phyloP scores from a whole-genome alignment of 2,113 vertebrate genomes.

The Odocoileus virginianus region DNA sequence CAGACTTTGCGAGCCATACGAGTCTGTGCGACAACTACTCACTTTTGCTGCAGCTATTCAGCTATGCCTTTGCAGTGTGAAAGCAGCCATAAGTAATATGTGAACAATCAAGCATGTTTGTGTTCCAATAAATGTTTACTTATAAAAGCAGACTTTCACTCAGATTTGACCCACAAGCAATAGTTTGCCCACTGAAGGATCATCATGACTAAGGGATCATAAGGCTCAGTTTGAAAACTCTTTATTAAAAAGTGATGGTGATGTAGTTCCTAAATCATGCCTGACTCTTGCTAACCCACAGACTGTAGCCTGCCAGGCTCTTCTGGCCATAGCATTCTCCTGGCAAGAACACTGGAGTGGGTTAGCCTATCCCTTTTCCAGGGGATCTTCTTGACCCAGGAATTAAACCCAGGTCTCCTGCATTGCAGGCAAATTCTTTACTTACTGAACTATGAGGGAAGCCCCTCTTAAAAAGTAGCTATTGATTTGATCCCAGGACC shows the following conservation, averaged over 20 bases:
- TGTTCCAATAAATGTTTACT: constrained; percentile 22
- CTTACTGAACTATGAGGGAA: neutral
- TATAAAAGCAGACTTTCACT: neutral
- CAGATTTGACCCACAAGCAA: neutral
- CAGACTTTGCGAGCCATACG: neutral
- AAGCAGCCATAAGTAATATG: neutral
- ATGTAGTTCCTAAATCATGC: neutral
- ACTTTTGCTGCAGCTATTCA: neutral
- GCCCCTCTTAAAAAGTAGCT: neutral
- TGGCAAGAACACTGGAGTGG: neutral
- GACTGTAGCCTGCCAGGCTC: neutral
- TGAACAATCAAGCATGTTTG: neutral
- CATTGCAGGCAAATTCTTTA: neutral
- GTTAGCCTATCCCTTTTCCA: neutral
- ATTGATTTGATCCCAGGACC: neutral
- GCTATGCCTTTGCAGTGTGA: neutral
- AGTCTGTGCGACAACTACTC: neutral
- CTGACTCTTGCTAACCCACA: neutral
- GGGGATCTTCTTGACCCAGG: neutral
- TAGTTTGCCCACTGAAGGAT: neutral
- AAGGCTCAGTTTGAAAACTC: neutral
- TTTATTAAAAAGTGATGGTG: neutral
- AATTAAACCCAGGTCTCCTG: neutral
- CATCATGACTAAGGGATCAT: neutral
- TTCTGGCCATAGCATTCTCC: neutral